Conservation (phyloP, 2,113 vertebrate species). For the human region DNA sequence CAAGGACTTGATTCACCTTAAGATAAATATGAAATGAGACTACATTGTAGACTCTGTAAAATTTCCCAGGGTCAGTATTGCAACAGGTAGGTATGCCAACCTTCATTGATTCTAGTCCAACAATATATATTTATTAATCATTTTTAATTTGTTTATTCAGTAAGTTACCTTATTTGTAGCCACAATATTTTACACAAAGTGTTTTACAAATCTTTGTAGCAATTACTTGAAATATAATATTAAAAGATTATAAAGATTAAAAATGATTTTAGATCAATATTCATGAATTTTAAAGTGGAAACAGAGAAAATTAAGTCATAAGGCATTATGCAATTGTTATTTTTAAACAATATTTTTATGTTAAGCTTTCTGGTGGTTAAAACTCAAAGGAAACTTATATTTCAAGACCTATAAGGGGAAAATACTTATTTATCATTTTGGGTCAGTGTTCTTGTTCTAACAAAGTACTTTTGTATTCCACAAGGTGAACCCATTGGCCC, state of each 20-base stretch:
- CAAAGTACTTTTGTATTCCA: background rate
- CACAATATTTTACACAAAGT: background rate
- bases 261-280: background rate
- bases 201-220: background rate
- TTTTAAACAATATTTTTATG: background rate
- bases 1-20: background rate
- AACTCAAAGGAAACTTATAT: background rate
- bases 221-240: background rate
- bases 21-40: background rate
- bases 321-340: background rate
- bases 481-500: background rate
- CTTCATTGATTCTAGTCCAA: background rate
- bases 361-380: background rate
- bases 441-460: background rate
- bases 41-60: background rate
- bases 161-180: background rate
- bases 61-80: background rate
- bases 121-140: background rate
- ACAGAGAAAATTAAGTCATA: background rate
- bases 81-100: background rate
- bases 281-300: background rate
- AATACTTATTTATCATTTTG: background rate
- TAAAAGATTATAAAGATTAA: background rate
- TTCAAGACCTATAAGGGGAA: background rate
- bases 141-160: background rate